A percentile compares a stretch with the other conserved stretches of the same genome.
phyloP scores from a whole-genome alignment of 2,888 invertebrate species.

The Troides oblongomaculatus region DNA sequence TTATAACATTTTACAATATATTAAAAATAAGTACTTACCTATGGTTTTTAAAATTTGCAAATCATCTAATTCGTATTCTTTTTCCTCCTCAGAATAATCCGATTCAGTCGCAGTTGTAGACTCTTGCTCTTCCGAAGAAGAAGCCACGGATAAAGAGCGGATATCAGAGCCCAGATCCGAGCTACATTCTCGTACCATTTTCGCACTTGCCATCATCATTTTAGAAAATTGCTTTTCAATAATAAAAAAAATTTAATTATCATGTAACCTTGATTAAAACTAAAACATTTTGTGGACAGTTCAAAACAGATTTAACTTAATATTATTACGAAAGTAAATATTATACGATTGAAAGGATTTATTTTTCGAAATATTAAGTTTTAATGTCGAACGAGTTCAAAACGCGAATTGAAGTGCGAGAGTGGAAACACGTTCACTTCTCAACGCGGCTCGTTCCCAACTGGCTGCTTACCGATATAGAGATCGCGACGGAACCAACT shows the following conservation, averaged over 20 bases:
- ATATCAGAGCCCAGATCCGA: constrained; percentile 75
- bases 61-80: constrained; percentile 87
- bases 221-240: constrained; percentile 37
- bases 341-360: neutral
- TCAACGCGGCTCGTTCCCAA: constrained; percentile 51
- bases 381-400: constrained; percentile 43
- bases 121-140: constrained; percentile 78
- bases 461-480: constrained; percentile 43
- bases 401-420: constrained; percentile 46
- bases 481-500: constrained; percentile 30
- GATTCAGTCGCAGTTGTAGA: constrained; percentile 78
- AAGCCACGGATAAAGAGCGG: constrained; percentile 72
- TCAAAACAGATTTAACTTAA: neutral
- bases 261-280: neutral
- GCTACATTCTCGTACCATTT: constrained; percentile 76
- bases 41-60: constrained; percentile 93
- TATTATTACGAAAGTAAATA: neutral
- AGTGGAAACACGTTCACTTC: constrained; percentile 49
- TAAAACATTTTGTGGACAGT: constrained; percentile 15
- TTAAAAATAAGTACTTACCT: constrained; percentile 80
- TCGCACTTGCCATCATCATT: constrained; percentile 80
- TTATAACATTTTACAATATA: neutral
- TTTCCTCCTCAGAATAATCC: constrained; percentile 79
- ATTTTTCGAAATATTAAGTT: constrained; percentile 22
- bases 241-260: constrained; percentile 31